A percentile compares a stretch with the other conserved stretches of the same genome.
Conservation (phyloP, 2,888 invertebrate species). For the Xanthostigma xanthostigma region DNA sequence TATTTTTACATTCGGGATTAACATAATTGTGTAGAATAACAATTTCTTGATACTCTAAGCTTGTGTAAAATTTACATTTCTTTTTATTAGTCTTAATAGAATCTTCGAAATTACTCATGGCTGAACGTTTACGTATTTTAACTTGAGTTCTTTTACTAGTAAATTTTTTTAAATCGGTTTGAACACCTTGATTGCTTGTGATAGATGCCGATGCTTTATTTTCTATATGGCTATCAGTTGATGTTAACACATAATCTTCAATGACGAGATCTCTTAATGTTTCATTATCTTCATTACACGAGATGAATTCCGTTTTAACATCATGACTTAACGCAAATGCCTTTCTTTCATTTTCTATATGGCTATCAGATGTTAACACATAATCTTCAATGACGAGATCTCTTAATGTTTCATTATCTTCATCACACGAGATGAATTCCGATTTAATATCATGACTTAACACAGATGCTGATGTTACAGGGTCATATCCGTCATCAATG, state of each 20-base stretch:
- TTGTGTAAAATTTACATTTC: conserved; percentile 1
- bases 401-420: no score
- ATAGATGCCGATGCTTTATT: background rate
- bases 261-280: no score
- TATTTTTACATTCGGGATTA: background rate
- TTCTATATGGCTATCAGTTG: background rate
- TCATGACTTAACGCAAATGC: no score
- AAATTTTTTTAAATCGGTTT: no score
- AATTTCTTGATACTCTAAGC: background rate
- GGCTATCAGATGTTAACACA: background rate
- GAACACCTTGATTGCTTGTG: no score
- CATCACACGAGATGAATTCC: no score
- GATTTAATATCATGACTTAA: no score
- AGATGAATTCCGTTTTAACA: no score
- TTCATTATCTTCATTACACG: no score
- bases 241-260: background rate
- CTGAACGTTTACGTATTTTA: background rate
- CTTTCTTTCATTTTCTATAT: background rate
- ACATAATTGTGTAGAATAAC: background rate
- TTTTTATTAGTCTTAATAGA: background rate
- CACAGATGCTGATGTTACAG: no score
- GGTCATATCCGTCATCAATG: no score
- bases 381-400: background rate
- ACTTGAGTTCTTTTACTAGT: background rate
- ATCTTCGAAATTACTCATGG: background rate